Base-by-base conservation (phyloP, 1,140 invertebrate genomes). In the Halesus radiatus region DNA sequence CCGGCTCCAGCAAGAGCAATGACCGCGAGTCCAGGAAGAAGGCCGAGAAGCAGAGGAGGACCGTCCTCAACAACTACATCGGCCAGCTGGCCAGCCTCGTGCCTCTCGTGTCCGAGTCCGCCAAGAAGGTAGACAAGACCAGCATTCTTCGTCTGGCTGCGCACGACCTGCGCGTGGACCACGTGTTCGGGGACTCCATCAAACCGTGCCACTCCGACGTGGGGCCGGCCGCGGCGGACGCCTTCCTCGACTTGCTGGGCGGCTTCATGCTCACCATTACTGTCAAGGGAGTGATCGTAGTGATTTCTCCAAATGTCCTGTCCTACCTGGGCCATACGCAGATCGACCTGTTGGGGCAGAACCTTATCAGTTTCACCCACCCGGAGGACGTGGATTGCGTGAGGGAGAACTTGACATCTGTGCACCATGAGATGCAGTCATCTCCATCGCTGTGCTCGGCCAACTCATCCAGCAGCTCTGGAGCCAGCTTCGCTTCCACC, bases 31-130 rank as follows among this genome's bases (percentile, higher is more conserved):
- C 94, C 79, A 91, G 96, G 56, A 97, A 97, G 85, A 91, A 93
- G 85, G 96, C 96, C 7, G 97, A 98, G 85, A 98, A 98, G 86
- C 93, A 96, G 85, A 91, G 97, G 6, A 90, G 97, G 26, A 97
- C 98, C 86, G 96, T 96, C 86, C 92, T 98, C 79, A 98, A 98
- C 88, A 92, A 92, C 8, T 95, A 94, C 86, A 98, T 98, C 82
- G 91, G 91, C 29, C 94, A 96, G 86, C 91, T 98, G 85, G 94
- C 95, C 32, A 89, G 91, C 23, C 90, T 98, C 83, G 93, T 98
- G 45, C 96, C 96, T 4, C 93, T 95, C 86, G 94, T 96, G 56
- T 92, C 95, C 32, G 93, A 93, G 86, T 95, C 96, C 81, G 91
- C 94, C 13, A 94, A 96, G 84, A 93, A 94, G 84, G 91, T 97